Conservation (phyloP, 2,888 invertebrate genomes). For the Conomelus anceps region DNA sequence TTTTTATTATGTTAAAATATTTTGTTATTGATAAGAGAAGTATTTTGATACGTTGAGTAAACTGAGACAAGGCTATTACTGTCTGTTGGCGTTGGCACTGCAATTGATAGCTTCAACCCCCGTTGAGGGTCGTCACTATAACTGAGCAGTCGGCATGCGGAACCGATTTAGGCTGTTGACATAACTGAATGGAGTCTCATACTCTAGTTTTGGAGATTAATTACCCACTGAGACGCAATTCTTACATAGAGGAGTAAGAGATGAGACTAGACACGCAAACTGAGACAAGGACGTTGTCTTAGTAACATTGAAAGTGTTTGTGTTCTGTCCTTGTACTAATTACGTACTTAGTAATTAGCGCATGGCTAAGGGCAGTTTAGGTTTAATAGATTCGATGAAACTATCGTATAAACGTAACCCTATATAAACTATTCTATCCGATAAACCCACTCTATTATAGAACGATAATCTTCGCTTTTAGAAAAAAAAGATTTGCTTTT, state of each 20-base stretch:
- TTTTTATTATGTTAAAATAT: too few relatives aligned
- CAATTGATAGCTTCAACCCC: not conserved
- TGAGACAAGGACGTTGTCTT: not conserved
- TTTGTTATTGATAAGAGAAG: too few relatives aligned
- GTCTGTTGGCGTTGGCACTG: not conserved
- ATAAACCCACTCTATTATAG: too few relatives aligned
- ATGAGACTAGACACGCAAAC: not conserved
- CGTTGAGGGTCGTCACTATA: not conserved
- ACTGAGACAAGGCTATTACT: not conserved
- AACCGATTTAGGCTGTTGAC: not conserved
- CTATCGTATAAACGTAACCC: too few relatives aligned
- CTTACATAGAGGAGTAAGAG: not conserved
- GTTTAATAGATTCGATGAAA: too few relatives aligned
- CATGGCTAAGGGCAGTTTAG: not conserved
- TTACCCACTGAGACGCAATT: not conserved
- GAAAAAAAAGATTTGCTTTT: too few relatives aligned
- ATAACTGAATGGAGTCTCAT: not conserved
- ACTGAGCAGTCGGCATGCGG: not conserved
- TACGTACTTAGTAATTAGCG: not conserved
- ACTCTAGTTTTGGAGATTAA: not conserved
- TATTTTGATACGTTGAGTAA: not conserved
- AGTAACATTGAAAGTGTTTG: not conserved
- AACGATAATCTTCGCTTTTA: too few relatives aligned
- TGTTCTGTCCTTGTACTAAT: not conserved
- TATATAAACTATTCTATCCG: too few relatives aligned